Percentiles rank a stretch among this genome's conserved stretches.
phyloP scores from a whole-genome alignment of 2,888 invertebrate species.

The Cybosia mesomella region DNA sequence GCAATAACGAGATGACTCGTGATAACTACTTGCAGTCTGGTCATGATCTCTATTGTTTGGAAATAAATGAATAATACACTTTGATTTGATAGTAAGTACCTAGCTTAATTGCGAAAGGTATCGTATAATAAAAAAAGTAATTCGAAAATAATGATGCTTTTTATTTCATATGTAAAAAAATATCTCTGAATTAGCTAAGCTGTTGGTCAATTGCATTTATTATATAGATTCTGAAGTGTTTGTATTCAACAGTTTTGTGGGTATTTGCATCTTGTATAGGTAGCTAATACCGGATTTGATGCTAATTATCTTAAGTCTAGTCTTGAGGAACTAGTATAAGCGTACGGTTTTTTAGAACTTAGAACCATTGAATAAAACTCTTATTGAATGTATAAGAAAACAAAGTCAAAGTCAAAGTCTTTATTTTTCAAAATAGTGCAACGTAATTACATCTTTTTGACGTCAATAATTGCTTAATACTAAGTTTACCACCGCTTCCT shows the following conservation, averaged over 20 bases:
- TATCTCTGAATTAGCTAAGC: background rate
- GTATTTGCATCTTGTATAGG: background rate
- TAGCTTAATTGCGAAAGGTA: constrained; percentile 3
- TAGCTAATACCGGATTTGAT: background rate
- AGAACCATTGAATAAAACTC: too few relatives aligned
- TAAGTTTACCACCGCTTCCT: too few relatives aligned
- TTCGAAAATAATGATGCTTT: background rate
- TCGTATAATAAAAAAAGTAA: background rate
- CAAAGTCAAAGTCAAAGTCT: too few relatives aligned
- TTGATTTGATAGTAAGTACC: background rate
- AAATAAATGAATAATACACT: constrained; percentile 9
- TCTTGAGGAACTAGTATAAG: background rate
- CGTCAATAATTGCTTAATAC: too few relatives aligned
- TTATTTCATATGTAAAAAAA: background rate
- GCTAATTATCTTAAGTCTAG: background rate
- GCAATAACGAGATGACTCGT: constrained; percentile 40
- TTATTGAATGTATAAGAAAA: too few relatives aligned
- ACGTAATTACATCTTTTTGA: too few relatives aligned
- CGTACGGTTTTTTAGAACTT: background rate
- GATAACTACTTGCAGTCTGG: constrained; percentile 36
- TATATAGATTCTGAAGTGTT: background rate
- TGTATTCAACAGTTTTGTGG: background rate
- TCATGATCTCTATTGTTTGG: constrained; percentile 23
- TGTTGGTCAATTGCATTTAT: background rate
- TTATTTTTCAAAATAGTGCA: too few relatives aligned